Base-by-base conservation (phyloP, 37 sponge, comb jelly and placozoan genomes). In the Theonella swinhoei region DNA sequence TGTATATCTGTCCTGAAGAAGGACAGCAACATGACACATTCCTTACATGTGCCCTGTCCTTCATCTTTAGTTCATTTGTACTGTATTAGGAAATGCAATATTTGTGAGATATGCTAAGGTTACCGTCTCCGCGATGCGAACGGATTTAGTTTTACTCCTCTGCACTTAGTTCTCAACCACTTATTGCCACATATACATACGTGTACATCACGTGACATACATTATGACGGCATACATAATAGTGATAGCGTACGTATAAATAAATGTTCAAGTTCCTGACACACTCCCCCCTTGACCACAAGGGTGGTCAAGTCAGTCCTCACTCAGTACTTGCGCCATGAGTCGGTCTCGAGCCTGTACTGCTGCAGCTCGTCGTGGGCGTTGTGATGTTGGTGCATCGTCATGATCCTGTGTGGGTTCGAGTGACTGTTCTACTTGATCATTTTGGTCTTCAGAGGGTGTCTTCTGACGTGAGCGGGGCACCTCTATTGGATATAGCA, bases 401-500 rank as follows among this genome's bases (percentile, higher is more conserved):
- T 14, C 14, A 14, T 47, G 14, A 47, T 47, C 14, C 54, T 47
- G 7, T 47, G 14, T 47, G n/a, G n/a, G n/a, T n/a, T n/a, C n/a
- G 11, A 47, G 11, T 14, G 14, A 14, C 11, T 47, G 14, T 47
- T 47, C 54, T 47, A 14, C 54, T 47, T 47, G 14, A 47, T 47
- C 54, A 47, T 14, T 14, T 47, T 47, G 54, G 14, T 47, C 14
- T 14, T 47, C 54, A 17, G n/a, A n/a, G n/a, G n/a, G n/a, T n/a
- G n/a, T n/a, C n/a, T n/a, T n/a, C n/a, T n/a, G n/a, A n/a, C n/a
- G n/a, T n/a, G n/a, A n/a, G n/a, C n/a, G n/a, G n/a, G n/a, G n/a
- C n/a, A n/a, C n/a, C 65, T 78, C 79, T 2, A 78, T 3, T 2
- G 79, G 79, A 62, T 78, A 78, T 64, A 78, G 17, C 64, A 24